Evolutionary conservation across 2,113 vertebrate genomes (phyloP).

Genomic region (Brienomyrus longianalis): DNA sequence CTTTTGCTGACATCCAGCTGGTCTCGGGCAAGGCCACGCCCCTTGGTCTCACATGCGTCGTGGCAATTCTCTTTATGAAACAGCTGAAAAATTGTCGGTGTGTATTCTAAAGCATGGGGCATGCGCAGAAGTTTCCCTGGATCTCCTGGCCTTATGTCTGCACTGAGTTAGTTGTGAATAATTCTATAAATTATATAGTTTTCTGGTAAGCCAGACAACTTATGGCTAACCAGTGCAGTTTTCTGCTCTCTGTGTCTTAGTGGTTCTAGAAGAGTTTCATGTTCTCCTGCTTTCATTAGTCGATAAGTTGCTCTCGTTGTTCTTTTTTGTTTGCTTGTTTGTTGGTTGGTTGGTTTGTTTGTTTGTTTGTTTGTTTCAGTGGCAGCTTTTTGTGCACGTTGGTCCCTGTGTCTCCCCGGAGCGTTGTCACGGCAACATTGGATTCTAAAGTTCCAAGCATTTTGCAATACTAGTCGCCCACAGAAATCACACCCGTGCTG

Average conservation of each 20-base stretch:
- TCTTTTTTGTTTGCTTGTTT: conserved; percentile 51
- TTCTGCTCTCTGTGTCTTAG: conserved; percentile 52
- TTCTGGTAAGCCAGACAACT: conserved; percentile 67
- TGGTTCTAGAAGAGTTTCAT: conserved; percentile 49
- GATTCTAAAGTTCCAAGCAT: neutral
- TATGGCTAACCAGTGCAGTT: conserved; percentile 64
- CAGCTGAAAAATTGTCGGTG: neutral
- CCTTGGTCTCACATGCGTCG: neutral
- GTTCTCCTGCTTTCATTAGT: conserved; percentile 58
- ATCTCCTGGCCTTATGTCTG: conserved; percentile 48
- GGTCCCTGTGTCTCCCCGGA: conserved; percentile 32
- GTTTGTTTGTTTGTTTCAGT: conserved; percentile 56
- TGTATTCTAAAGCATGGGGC: conserved; percentile 48
- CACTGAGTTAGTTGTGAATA: conserved; percentile 50
- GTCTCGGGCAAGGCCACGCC: neutral
- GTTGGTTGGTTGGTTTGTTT: conserved; percentile 53
- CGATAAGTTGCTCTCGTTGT: conserved; percentile 36
- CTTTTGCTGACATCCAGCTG: neutral
- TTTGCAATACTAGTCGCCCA: neutral
- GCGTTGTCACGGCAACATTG: neutral
- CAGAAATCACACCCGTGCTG: neutral
- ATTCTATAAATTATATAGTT: conserved; percentile 69
- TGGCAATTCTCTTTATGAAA: neutral
- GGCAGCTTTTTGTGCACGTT: conserved; percentile 44
- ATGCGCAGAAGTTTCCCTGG: conserved; percentile 55